A percentile compares a stretch with the other conserved stretches of the same genome.
Conservation (phyloP, 2,113 vertebrate species). For the Psettodes erumei region DNA sequence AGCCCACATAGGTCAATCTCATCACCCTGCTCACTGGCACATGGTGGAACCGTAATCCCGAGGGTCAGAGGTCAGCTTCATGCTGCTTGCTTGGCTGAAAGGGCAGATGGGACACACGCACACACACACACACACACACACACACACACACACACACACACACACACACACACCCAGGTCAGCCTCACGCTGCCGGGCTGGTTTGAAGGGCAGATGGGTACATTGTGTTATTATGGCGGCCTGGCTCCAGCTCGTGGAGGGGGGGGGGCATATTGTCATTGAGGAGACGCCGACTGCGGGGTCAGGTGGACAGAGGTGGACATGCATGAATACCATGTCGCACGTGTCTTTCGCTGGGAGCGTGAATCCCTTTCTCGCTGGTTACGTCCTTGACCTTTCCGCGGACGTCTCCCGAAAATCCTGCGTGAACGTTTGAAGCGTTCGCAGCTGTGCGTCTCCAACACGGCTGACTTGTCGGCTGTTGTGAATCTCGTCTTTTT, state of each 20-base stretch:
- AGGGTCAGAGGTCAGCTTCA: constrained; percentile 80
- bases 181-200: constrained; percentile 64
- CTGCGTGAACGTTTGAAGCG: constrained; percentile 33
- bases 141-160: constrained; percentile 7
- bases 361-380: constrained; percentile 14
- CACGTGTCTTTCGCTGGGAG: constrained; percentile 1
- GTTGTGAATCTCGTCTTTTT: constrained; percentile 2
- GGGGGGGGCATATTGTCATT: constrained; percentile 77
- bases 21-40: constrained; percentile 82
- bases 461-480: constrained; percentile 36
- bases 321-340: constrained; percentile 7
- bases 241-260: constrained; percentile 59
- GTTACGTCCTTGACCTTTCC: not conserved
- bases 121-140: constrained; percentile 16
- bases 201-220: constrained; percentile 80
- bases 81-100: constrained; percentile 73
- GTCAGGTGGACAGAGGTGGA: constrained; percentile 57
- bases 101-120: constrained; percentile 79
- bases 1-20: constrained; percentile 75
- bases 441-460: constrained; percentile 37
- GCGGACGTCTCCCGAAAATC: not conserved
- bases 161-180: constrained; percentile 49
- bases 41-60: constrained; percentile 78
- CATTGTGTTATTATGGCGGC: constrained; percentile 77
- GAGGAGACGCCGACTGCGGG: constrained; percentile 70